Conservation (phyloP, 2,797 vertebrate genomes). For the Trichosurus vulpecula region DNA sequence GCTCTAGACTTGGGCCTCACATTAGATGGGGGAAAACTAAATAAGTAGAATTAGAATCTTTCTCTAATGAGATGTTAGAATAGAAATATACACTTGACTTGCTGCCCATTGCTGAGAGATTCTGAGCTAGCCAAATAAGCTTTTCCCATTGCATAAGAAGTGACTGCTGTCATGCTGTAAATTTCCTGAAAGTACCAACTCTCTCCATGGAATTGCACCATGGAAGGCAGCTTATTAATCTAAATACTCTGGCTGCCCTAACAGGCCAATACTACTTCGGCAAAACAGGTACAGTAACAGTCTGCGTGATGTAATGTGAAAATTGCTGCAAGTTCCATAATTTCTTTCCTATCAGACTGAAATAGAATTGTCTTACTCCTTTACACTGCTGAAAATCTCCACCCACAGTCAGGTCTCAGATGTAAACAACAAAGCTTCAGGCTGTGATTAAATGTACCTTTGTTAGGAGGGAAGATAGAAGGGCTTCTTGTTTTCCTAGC, state of each 20-base stretch:
- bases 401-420: not conserved
- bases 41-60: not conserved
- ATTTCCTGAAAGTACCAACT: conserved; percentile 44
- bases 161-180: conserved; percentile 24
- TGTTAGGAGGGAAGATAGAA: not conserved
- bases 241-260: conserved; percentile 55
- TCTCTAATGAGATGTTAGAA: conserved; percentile 28
- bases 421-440: not conserved
- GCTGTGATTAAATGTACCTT: not conserved
- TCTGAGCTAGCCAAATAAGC: conserved; percentile 46
- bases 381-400: not conserved
- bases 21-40: not conserved
- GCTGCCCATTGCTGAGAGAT: conserved; percentile 53
- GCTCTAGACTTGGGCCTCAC: not conserved
- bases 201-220: conserved; percentile 59
- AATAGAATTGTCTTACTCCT: not conserved
- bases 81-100: conserved; percentile 50
- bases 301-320: not conserved
- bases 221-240: conserved; percentile 57
- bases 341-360: not conserved
- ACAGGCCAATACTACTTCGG: conserved; percentile 14
- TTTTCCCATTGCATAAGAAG: conserved; percentile 53
- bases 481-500: not conserved
- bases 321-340: not conserved
- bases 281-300: conserved; percentile 15